Percentiles rank a stretch among this genome's conserved stretches.
Conservation (phyloP, 2,797 vertebrate species). For the Anas acuta region DNA sequence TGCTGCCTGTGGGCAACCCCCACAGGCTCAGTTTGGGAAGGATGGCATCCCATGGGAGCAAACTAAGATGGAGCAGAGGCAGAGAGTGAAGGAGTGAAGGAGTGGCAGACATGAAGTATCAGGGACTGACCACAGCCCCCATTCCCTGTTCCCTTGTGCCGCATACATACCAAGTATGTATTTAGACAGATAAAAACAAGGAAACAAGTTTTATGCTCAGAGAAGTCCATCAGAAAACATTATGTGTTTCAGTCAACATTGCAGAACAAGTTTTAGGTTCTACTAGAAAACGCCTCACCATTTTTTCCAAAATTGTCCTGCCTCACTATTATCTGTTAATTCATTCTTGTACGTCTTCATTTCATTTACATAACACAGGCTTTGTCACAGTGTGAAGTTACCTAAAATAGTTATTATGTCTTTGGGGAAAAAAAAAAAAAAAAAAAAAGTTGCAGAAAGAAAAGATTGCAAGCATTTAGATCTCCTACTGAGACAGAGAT, state of each 20-base stretch:
- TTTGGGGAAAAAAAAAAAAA: conserved; percentile 68
- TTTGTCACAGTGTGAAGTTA: conserved; percentile 66
- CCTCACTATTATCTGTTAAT: conserved; percentile 51
- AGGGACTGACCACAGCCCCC: no score
- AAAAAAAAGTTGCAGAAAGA: conserved; percentile 50
- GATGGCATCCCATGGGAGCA: no score
- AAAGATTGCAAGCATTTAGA: conserved; percentile 39
- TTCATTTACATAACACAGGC: conserved; percentile 68
- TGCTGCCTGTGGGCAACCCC: no score
- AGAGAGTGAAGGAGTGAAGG: no score
- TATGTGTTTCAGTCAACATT: not conserved
- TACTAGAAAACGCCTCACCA: not conserved
- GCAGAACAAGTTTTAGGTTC: conserved; percentile 27
- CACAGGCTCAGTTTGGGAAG: no score
- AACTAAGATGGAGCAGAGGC: no score
- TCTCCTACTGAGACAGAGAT: conserved; percentile 66
- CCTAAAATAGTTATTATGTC: conserved; percentile 76
- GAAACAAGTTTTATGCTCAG: not conserved
- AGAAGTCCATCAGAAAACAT: not conserved
- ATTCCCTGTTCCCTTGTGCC: no score
- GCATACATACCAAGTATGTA: not conserved
- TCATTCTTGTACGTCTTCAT: conserved; percentile 56
- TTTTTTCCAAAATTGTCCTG: conserved; percentile 14
- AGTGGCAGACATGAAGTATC: no score
- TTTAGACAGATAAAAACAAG: conserved; percentile 25